These are phyloP conservation scores for Neomonachus schauinslandi DNA, from an alignment of 2,113 vertebrate species.

Conservation along the genomic window DNA sequence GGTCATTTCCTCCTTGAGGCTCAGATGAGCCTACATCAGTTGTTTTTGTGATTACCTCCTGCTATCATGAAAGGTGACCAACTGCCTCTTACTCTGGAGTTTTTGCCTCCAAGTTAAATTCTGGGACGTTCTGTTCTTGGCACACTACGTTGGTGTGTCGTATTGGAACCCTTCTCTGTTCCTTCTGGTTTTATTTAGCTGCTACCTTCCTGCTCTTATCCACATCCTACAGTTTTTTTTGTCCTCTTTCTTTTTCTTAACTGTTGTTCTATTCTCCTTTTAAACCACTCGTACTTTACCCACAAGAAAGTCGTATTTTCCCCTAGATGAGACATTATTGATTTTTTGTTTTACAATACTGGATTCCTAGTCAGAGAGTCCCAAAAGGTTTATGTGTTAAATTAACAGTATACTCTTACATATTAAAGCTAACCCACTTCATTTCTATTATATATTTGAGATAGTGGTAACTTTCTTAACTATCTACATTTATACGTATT, in stretches of 20 bases:
- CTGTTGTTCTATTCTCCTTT: not conserved
- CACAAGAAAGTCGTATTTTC: not conserved
- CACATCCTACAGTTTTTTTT: not conserved
- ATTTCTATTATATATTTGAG: not conserved
- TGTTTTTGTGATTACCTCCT: not conserved
- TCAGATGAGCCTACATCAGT: not conserved
- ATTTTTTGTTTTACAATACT: not conserved
- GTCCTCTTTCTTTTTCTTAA: not conserved
- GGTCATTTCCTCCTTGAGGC: not conserved
- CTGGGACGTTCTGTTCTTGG: not conserved
- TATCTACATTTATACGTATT: not conserved
- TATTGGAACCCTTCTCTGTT: not conserved
- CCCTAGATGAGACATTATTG: not conserved
- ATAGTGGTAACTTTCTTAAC: not conserved
- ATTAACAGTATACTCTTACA: not conserved
- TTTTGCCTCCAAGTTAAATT: not conserved
- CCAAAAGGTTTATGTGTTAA: not conserved
- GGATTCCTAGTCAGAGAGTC: not conserved
- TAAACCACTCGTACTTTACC: not conserved
- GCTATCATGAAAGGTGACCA: not conserved
- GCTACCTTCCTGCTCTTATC: not conserved
- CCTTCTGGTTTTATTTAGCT: not conserved
- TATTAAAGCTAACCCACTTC: not conserved
- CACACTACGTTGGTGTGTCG: accelerated
- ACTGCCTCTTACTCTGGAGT: not conserved